Evolutionary conservation across 2,888 invertebrate species (phyloP), one percentile per base, ranked within the genome.

Genomic region (Drosophila glabriapex): DNA sequence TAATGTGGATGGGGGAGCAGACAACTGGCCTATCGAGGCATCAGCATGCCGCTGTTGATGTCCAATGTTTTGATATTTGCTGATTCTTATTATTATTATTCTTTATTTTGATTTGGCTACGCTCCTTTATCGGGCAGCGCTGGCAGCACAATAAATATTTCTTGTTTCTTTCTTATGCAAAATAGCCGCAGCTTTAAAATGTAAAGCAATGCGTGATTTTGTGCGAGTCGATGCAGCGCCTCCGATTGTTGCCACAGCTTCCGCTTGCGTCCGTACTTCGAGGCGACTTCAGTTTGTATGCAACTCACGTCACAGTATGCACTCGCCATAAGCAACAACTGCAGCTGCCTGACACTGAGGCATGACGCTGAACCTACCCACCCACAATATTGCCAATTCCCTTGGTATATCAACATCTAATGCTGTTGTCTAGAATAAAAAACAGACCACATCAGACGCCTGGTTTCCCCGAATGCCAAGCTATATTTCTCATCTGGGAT

Each of bases 151-250:
- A 79, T 84, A 60, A 68, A 73, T 68, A 74, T 78, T 16, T 85
- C 68, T 82, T 78, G 59, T 62, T 74, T 77, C 65, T 82, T 85
- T 85, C 76, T 88, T 68, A 88, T 85, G 90, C 81, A 70, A 85
- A 85, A 72, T 76, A 74, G 50, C 63, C 61, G 55, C 39, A 37
- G 19, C 29, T 31, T 61, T 28, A 33, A 76, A 73, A 74, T 70
- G 80, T 70, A 56, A 46, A 54, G 41, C 28, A 66, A 41, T 55
- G 41, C 54, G 54, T 39, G 46, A 19, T 31, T 29, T 41, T 16
- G 31, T 9, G 55, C n/a, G 22, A 35, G 14, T 29, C 22, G 28
- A 14, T 56, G 54, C 66, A 61, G 22, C 33, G 39, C n/a, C 58
- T 39, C 46, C 60, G 33, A 39, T 50, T 29, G 41, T 25, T 58